Base-by-base conservation (phyloP, 2,113 vertebrate genomes). In the Dissostichus mawsoni region DNA sequence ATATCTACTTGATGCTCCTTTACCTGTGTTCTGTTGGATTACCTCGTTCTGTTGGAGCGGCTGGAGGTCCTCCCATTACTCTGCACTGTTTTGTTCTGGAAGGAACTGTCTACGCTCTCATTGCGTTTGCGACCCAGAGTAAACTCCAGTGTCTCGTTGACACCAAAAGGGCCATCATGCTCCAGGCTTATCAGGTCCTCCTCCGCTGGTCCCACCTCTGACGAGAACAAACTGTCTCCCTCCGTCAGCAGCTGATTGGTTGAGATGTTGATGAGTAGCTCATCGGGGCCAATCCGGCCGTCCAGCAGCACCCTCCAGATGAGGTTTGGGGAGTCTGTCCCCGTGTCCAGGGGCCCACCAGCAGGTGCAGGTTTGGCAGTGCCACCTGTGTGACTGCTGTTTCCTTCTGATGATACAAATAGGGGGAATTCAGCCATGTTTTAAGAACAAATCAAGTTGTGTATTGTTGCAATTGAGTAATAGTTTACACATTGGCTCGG, bases 1-100 rank as follows among this genome's bases (percentile, higher is more conserved):
- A 41, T 41, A 36, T 41, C 10, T 36, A 36, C 9, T 36, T 9
- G 11, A 52, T 53, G 48, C 56, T 50, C 11, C n/a, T 61, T 23
- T 53, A 11, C 12, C 10, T 25, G 3, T 6, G 6, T 45, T 62
- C 36, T 47, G 47, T 23, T 23, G 1, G 20, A 17, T 73, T 58
- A 99, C 98, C 98, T 98, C 87, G 95, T 96, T 92, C 97, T 98
- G 94, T 98, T 98, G 7, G 95, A 95, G 67, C 96, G 95, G 87
- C 95, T 93, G 47, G 95, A 91, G 0, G 87, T 92, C 29, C 92
- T 84, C 45, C 92, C 86, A 0, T 87, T 87, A 7, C 92, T 68
- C 74, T 94, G 93, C 77, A 96, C 12, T 0, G 96, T 98, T 73
- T 90, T 80, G 1, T 97, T 99, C 52, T 95, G 91, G 75, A 95